A percentile compares a stretch with the other conserved stretches of the same genome.
phyloP scores from a whole-genome alignment of 2,113 vertebrate species.

The Stegostoma tigrinum region DNA sequence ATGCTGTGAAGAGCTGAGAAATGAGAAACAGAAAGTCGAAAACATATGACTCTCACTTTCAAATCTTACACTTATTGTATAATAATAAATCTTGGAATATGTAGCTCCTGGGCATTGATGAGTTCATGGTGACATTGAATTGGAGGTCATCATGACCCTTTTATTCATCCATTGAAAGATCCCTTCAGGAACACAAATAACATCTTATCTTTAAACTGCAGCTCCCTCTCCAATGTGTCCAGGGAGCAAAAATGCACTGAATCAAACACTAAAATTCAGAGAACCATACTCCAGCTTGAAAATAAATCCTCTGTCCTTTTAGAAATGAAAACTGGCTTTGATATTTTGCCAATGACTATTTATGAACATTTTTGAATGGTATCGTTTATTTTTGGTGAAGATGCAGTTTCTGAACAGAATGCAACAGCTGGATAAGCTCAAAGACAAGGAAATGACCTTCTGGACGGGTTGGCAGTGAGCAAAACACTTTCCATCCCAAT shows the following conservation, averaged over 20 bases:
- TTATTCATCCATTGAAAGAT: neutral
- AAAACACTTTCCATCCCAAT: neutral
- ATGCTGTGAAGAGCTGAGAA: no score
- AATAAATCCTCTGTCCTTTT: neutral
- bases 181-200: neutral
- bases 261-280: neutral
- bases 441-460: neutral
- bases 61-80: neutral
- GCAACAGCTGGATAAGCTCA: neutral
- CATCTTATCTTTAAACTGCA: neutral
- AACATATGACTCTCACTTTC: neutral
- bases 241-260: neutral
- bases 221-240: neutral
- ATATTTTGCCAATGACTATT: neutral
- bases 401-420: neutral
- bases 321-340: neutral
- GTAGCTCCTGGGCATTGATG: neutral
- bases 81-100: neutral
- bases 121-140: conserved; percentile 3
- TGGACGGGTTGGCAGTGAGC: neutral
- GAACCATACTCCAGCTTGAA: neutral
- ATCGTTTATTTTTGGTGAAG: neutral
- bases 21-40: neutral
- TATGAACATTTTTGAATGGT: neutral
- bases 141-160: neutral